Percentiles rank a stretch among this genome's conserved stretches.
These are phyloP conservation scores for Simalia tracyae DNA, from an alignment of 2,797 vertebrate genomes.

Conservation along the genomic window DNA sequence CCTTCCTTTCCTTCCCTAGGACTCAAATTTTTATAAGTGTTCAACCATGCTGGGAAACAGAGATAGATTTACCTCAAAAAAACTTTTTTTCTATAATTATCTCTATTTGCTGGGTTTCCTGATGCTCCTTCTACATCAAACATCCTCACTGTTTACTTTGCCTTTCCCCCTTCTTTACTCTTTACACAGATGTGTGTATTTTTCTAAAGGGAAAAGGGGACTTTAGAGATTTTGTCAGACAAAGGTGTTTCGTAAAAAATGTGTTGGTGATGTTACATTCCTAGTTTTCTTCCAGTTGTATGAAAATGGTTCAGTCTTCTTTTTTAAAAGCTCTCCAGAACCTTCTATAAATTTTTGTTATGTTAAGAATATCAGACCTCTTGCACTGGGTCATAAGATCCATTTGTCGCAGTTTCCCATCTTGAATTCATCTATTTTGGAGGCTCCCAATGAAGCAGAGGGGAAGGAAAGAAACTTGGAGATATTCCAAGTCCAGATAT, in stretches of 20 bases:
- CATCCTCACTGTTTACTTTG: not conserved
- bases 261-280: not conserved
- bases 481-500: not conserved
- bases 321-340: not conserved
- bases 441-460: not conserved
- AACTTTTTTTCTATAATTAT: not conserved
- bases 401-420: not conserved
- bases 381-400: not conserved
- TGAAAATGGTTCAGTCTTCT: not conserved
- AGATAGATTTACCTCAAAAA: slow-evolving; percentile 2
- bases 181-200: not conserved
- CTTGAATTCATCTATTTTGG: not conserved
- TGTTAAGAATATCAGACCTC: not conserved
- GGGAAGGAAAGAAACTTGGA: not conserved
- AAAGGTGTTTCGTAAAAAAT: slow-evolving; percentile 2
- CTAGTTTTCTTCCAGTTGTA: not conserved
- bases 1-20: not conserved
- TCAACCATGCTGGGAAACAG: slow-evolving; percentile 2
- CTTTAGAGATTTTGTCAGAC: not conserved
- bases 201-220: not conserved
- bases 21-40: not conserved
- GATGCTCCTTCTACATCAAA: not conserved
- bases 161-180: not conserved
- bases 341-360: not conserved
- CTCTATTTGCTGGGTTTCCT: not conserved